Evolutionary conservation across 2,888 invertebrate genomes (phyloP).

Genomic region (Empis livida): DNA sequence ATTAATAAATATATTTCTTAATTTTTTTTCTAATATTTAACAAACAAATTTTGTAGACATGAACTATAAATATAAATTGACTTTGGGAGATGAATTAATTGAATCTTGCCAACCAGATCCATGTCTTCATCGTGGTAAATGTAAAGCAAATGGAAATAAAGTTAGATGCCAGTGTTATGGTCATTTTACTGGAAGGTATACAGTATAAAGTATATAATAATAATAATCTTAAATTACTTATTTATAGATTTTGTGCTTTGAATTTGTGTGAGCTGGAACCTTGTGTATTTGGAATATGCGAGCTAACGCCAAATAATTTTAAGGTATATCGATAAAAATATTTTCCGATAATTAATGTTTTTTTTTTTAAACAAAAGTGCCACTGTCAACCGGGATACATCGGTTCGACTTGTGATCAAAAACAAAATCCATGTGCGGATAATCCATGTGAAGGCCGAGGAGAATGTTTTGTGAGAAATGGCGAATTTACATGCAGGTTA

Average conservation of each 20-base stretch:
- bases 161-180: conserved; percentile 56
- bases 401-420: conserved; percentile 54
- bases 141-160: conserved; percentile 41
- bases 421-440: conserved; percentile 54
- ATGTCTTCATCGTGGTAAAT: conserved; percentile 57
- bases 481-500: conserved; percentile 50
- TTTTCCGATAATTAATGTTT: background rate
- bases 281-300: conserved; percentile 41
- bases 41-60: conserved; percentile 38
- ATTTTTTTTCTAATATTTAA: too few relatives aligned
- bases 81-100: conserved; percentile 45
- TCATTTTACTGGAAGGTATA: conserved; percentile 54
- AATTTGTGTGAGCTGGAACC: conserved; percentile 58
- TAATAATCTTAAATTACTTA: too few relatives aligned
- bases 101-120: conserved; percentile 64
- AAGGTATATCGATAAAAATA: conserved; percentile 17
- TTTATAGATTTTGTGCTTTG: conserved; percentile 52
- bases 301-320: conserved; percentile 33
- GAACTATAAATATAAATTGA: conserved; percentile 49
- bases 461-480: conserved; percentile 53
- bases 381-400: conserved; percentile 54
- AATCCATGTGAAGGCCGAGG: conserved; percentile 65
- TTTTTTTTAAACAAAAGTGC: conserved; percentile 37
- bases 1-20: too few relatives aligned
- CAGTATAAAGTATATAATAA: too few relatives aligned